Conservation (phyloP, 2,888 invertebrate species). For the Ethmia dodecea region DNA sequence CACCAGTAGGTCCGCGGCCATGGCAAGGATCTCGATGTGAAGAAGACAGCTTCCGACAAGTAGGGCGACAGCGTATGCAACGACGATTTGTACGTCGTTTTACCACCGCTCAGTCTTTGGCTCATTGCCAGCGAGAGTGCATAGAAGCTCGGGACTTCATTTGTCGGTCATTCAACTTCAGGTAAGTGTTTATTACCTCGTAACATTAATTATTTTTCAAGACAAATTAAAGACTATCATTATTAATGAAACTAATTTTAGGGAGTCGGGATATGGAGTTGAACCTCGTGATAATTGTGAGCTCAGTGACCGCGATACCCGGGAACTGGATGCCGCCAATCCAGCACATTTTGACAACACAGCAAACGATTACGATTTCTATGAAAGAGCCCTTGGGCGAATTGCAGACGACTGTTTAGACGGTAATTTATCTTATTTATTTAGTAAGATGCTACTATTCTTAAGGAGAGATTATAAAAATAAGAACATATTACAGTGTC, state of each 20-base stretch:
- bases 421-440: slow-evolving; percentile 74
- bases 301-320: slow-evolving; percentile 90
- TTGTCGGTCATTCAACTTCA: slow-evolving; percentile 92
- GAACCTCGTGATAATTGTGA: slow-evolving; percentile 90
- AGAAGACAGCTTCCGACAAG: slow-evolving; percentile 90
- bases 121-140: slow-evolving; percentile 91
- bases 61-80: slow-evolving; percentile 88
- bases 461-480: not conserved
- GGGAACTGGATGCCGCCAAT: slow-evolving; percentile 90
- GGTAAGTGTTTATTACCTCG: slow-evolving; percentile 60
- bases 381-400: slow-evolving; percentile 86
- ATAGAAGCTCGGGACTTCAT: slow-evolving; percentile 88
- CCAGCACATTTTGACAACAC: slow-evolving; percentile 90
- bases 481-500: slow-evolving; percentile 78
- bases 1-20: slow-evolving; percentile 50
- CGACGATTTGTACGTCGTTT: slow-evolving; percentile 86
- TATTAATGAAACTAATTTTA: slow-evolving; percentile 29
- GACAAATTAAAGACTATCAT: not conserved
- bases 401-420: slow-evolving; percentile 90
- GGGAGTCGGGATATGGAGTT: slow-evolving; percentile 78
- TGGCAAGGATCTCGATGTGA: slow-evolving; percentile 83
- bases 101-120: slow-evolving; percentile 84
- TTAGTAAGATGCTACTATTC: not conserved
- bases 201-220: too few species aligned
- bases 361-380: slow-evolving; percentile 89